Conservation (phyloP, 2,797 vertebrate species). For the Chaetophractus vellerosus region DNA sequence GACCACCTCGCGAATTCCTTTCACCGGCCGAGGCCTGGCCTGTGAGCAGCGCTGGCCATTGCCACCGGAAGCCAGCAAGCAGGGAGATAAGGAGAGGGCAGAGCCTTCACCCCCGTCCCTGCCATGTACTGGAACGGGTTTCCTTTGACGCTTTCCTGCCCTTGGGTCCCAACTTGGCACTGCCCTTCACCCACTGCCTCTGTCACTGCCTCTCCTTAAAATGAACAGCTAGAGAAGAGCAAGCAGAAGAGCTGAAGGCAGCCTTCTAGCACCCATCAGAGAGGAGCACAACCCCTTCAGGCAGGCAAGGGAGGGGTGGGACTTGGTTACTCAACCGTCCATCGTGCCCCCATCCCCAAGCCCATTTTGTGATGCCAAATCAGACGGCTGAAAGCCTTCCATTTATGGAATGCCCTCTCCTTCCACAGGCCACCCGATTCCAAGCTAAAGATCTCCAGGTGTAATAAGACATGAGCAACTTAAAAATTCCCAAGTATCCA, state of each 20-base stretch:
- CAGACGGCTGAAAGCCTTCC: neutral
- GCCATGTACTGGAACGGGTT: neutral
- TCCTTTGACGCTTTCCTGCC: conserved; percentile 28
- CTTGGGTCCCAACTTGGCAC: neutral
- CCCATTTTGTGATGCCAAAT: neutral
- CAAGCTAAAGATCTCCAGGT: too few relatives aligned
- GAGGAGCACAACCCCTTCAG: too few relatives aligned
- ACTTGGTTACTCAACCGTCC: neutral
- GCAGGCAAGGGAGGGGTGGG: too few relatives aligned
- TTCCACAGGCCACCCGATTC: neutral
- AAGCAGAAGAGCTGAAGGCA: accelerated
- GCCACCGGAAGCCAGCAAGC: conserved; percentile 79
- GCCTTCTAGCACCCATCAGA: neutral
- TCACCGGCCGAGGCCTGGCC: conserved; percentile 63
- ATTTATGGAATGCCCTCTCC: neutral
- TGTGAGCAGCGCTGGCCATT: conserved; percentile 60
- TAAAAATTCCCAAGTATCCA: neutral
- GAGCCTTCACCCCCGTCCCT: conserved; percentile 18
- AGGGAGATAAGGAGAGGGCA: conserved; percentile 71
- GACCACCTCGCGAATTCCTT: conserved; percentile 68
- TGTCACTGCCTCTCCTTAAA: neutral
- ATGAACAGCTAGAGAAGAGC: neutral
- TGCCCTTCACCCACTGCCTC: accelerated
- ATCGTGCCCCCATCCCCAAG: neutral
- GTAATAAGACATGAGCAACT: accelerated